These are phyloP conservation scores for Sciurus carolinensis DNA, from an alignment of 2,797 vertebrate species.

Conservation along the genomic window DNA sequence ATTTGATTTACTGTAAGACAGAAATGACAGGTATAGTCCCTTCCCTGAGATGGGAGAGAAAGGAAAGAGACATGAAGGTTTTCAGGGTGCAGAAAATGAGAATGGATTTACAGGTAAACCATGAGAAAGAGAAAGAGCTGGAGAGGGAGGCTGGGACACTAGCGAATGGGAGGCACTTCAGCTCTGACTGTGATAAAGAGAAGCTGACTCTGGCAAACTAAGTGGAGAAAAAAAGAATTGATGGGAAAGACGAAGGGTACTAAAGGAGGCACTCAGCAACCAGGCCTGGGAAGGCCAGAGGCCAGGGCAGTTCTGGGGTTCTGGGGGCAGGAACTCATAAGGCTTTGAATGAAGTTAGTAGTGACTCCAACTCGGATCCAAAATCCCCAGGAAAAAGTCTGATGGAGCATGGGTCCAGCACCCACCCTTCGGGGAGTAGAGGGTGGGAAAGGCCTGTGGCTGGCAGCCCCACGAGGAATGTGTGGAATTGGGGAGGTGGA, in stretches of 20 bases:
- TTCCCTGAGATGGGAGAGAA: neutral
- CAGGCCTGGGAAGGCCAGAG: conserved; percentile 19
- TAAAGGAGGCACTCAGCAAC: neutral
- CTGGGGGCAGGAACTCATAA: neutral
- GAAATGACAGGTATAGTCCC: neutral
- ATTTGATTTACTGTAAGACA: conserved; percentile 7
- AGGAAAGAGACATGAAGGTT: neutral
- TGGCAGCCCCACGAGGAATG: conserved; percentile 28
- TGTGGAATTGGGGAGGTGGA: conserved; percentile 36
- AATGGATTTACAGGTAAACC: neutral
- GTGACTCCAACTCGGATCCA: neutral
- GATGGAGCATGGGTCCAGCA: neutral
- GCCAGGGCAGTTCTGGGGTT: neutral
- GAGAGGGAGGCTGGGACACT: neutral
- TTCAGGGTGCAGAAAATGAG: neutral
- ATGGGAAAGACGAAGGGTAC: neutral
- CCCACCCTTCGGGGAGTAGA: neutral
- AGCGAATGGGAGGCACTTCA: neutral
- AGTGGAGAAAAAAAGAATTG: neutral
- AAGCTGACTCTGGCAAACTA: neutral
- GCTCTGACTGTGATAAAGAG: neutral
- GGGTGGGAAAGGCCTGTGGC: neutral
- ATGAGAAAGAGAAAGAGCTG: neutral
- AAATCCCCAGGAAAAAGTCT: conserved; percentile 8
- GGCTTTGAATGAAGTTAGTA: neutral